Percentiles rank a stretch among this genome's conserved stretches.
Evolutionary conservation across 2,113 vertebrate species (phyloP).

Genomic region (Eretmochelys imbricata): DNA sequence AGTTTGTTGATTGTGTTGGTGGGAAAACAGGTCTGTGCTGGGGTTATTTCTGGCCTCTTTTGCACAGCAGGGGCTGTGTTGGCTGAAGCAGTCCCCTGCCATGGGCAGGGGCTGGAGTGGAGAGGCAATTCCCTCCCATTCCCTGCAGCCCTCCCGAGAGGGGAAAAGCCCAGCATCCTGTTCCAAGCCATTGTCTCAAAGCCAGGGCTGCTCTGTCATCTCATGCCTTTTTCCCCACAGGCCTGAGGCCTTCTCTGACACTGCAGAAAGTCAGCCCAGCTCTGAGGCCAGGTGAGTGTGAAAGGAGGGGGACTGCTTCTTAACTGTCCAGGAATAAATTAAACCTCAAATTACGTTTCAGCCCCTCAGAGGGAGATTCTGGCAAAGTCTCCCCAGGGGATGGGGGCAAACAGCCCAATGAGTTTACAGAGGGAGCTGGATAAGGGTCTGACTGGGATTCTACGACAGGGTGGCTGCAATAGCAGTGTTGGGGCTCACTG

Average conservation of each 20-base stretch:
- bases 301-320: neutral
- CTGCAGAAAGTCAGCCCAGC: constrained; percentile 23
- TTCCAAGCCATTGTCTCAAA: neutral
- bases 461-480: neutral
- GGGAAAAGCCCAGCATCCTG: neutral
- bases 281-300: constrained; percentile 56
- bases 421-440: neutral
- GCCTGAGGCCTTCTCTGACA: constrained; percentile 71
- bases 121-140: neutral
- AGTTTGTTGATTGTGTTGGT: neutral
- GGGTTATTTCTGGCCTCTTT: neutral
- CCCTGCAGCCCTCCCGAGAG: too few species aligned
- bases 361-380: neutral
- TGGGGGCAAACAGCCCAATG: neutral
- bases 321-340: neutral
- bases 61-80: neutral
- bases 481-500: neutral
- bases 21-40: neutral
- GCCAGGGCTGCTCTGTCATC: neutral
- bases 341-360: neutral
- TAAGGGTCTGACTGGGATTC: neutral
- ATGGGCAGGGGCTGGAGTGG: neutral
- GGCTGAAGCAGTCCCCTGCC: neutral
- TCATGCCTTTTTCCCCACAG: constrained; percentile 14
- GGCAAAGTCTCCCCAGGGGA: neutral